Evolutionary conservation across 2,888 invertebrate genomes (phyloP).

Genomic region (Apotomis capreana): DNA sequence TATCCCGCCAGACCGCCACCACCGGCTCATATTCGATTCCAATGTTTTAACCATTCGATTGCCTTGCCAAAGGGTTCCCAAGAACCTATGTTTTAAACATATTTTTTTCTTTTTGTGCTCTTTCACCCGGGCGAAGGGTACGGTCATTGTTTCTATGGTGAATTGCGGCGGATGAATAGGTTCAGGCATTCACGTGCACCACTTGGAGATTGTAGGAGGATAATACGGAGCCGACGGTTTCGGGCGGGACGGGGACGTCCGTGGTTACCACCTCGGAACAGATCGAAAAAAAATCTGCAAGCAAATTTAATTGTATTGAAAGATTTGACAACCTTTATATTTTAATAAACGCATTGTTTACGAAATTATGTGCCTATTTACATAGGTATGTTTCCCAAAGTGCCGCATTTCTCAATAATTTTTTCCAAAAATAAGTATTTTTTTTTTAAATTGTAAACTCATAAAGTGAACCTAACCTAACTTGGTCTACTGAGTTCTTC

Average conservation of each 20-base stretch:
- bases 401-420: no score
- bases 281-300: no score
- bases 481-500: no score
- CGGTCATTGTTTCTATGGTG: slow-evolving; percentile 79
- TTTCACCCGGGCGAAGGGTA: slow-evolving; percentile 77
- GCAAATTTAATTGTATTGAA: no score
- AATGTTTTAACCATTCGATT: slow-evolving; percentile 83
- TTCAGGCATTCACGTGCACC: slow-evolving; percentile 70
- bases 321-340: no score
- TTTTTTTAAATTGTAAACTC: no score
- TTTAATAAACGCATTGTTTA: no score
- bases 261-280: slow-evolving; percentile 51
- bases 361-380: no score
- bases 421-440: no score
- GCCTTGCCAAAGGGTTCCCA: slow-evolving; percentile 80
- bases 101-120: slow-evolving; percentile 71
- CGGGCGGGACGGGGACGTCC: slow-evolving; percentile 69
- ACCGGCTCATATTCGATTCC: slow-evolving; percentile 75
- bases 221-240: slow-evolving; percentile 72
- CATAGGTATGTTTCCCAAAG: no score
- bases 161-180: slow-evolving; percentile 78
- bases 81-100: slow-evolving; percentile 72
- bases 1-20: slow-evolving; percentile 52
- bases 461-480: no score
- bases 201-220: slow-evolving; percentile 76